phyloP scores from a whole-genome alignment of 2,797 vertebrate genomes.

The Hyperoplus immaculatus region DNA sequence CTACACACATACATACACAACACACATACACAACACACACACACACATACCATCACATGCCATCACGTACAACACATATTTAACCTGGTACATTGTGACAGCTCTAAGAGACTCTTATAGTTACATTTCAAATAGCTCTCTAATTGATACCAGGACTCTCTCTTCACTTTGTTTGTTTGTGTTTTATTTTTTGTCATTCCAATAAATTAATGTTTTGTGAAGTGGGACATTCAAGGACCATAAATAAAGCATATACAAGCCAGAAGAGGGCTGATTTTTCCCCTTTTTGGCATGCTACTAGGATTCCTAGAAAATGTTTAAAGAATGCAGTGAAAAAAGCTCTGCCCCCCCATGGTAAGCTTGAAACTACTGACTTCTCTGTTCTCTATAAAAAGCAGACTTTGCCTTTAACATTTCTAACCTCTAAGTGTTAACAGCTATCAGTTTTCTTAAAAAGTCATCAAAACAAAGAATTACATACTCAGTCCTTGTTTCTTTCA shows the following conservation, averaged over 20 bases:
- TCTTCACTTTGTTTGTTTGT: conserved; percentile 64
- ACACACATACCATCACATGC: background rate
- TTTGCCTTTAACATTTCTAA: conserved; percentile 30
- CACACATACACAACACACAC: background rate
- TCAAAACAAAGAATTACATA: conserved; percentile 45
- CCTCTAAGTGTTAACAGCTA: conserved; percentile 35
- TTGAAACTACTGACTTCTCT: conserved; percentile 45
- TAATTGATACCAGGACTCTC: conserved; percentile 70
- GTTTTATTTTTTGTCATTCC: conserved; percentile 55
- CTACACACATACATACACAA: background rate
- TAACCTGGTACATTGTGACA: conserved; percentile 27
- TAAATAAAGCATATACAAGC: conserved; percentile 67
- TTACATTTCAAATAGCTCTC: conserved; percentile 60
- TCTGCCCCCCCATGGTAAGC: conserved; percentile 10
- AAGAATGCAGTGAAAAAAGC: conserved; percentile 71
- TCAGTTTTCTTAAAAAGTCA: conserved; percentile 27
- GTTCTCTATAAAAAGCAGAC: conserved; percentile 29
- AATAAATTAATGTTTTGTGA: conserved; percentile 60
- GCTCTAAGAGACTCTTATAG: conserved; percentile 61
- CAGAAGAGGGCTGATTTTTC: conserved; percentile 49
- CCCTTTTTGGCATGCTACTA: conserved; percentile 55
- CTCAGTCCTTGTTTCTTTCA: conserved; percentile 36
- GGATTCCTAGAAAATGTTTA: conserved; percentile 67
- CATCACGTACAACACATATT: conserved; percentile 14
- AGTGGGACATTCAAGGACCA: conserved; percentile 65